phyloP scores from a whole-genome alignment of 2,113 vertebrate species.

The Cyanoramphus novaezelandiae region DNA sequence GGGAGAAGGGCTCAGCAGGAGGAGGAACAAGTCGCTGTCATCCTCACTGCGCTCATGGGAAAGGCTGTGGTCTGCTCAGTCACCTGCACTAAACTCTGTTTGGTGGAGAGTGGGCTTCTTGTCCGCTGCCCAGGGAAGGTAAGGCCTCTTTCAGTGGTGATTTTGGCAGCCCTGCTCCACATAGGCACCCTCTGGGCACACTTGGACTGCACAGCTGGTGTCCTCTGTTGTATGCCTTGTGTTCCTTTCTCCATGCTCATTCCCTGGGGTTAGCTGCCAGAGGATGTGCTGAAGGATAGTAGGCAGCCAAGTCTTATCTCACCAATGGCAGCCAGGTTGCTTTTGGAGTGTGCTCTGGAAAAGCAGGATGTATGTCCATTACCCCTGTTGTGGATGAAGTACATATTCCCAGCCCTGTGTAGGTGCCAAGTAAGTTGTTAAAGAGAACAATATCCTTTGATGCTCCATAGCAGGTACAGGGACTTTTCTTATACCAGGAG shows the following conservation, averaged over 20 bases:
- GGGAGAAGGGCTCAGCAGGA: neutral
- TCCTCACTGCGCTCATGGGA: neutral
- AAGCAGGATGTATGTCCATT: neutral
- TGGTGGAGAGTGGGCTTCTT: neutral
- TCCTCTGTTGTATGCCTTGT: accelerated
- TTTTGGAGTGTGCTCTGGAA: neutral
- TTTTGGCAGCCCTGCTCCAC: neutral
- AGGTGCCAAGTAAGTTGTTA: neutral
- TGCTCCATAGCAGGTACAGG: neutral
- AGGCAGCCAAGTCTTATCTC: neutral
- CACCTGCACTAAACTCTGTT: neutral
- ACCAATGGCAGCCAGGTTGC: neutral
- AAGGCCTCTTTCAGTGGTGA: neutral
- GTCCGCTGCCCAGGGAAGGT: neutral
- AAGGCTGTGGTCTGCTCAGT: neutral
- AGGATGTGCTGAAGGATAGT: neutral
- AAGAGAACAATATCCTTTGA: neutral
- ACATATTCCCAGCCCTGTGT: neutral
- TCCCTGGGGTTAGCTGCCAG: neutral
- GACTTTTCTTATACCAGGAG: neutral
- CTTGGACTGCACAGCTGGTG: neutral
- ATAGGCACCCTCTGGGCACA: accelerated
- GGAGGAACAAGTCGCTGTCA: neutral
- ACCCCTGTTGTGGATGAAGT: neutral
- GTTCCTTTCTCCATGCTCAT: neutral